Base-by-base conservation (phyloP, 2,113 vertebrate genomes). In the Oryzias celebensis region DNA sequence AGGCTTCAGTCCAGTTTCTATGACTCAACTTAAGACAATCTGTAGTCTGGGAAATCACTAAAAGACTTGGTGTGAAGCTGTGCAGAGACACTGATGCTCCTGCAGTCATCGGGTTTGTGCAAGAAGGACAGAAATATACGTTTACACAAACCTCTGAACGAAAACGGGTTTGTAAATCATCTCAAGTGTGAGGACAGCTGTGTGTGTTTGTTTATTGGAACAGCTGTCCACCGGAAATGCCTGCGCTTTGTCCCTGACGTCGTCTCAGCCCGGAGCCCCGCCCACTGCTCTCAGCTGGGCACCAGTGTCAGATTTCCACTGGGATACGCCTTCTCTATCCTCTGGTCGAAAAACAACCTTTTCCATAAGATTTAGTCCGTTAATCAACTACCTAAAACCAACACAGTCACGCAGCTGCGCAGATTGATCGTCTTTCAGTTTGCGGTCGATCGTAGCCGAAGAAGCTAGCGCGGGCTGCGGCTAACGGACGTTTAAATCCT, bases 281-380 rank as follows among this genome's bases (percentile, higher is more conserved):
- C 89, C 85, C 86, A 71, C 80, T 76, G 62, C 73, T 54, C 85
- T 77, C 89, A 87, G 87, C 88, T 88, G 89, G 70, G 63, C 59
- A 70, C 56, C 53, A 73, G 89, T 86, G 84, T 92, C 87, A 74
- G 24, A 50, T 91, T 89, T 81, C 90, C 54, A 31, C 28, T 14
- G 68, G 81, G 84, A 46, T 67, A 87, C 87, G 84, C 88, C 88
- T 85, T 77, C 78, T 55, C 61, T 18, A 12, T 31, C 26, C 15
- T 13, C 67, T 31, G 28, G 62, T 48, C 49, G 47, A 73, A 65
- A 80, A 80, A 87, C 72, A 73, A 62, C 18, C 16, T 13, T 26
- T 2, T 52, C 51, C 17, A 13, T 13, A 4, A 4, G 26, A 4
- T 24, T 49, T 12, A 42, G 10, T 4, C 15, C 13, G 22, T 51